Base-by-base conservation (phyloP, 2,113 vertebrate species). In the Motacilla alba region DNA sequence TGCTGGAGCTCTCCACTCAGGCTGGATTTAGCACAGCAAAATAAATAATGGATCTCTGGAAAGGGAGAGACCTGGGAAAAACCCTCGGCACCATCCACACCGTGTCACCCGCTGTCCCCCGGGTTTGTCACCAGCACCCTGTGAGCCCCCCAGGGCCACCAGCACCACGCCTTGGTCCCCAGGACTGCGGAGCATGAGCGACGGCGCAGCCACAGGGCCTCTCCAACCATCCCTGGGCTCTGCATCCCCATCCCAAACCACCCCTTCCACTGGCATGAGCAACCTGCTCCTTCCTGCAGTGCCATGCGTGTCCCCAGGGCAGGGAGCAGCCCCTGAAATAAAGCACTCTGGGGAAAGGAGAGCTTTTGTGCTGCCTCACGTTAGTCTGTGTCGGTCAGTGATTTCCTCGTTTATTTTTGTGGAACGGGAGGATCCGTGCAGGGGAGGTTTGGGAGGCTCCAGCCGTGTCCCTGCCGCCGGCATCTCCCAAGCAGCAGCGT, bases 181-280 rank as follows among this genome's bases (percentile, higher is more conserved):
- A 27, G 76, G n/a, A 22, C 21, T 1, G 2, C n/a, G 3, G 13
- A 46, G 15, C 37, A 13, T 0, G 0, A 47, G 69, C 15, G 1
- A 1, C 30, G 84, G 9, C 0, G 0, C 28, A 7, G 2, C 39
- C 4, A 1, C 0, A 2, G 47, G 23, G 27, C 15, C 59, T 77
- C 30, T 52, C n/a, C 11, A 3, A 17, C 58, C 77, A 39, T 10
- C 39, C 56, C 66, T 59, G 3, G 4, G 44, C 49, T 77, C 66
- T 1, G 0, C 39, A 69, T 47, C 58, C 64, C 87, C 37, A 24
- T 41, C 84, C 90, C 84, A 66, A 66, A 56, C 8, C n/a, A 1
- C 26, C 21, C 41, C 55, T 56, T 77, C 62, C 44, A 2, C 0
- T 0, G 33, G 18, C 62, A 43, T 30, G 26, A 2, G 60, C 33